Conservation (phyloP, 2,888 invertebrate species). For the Cheilosia pagana region DNA sequence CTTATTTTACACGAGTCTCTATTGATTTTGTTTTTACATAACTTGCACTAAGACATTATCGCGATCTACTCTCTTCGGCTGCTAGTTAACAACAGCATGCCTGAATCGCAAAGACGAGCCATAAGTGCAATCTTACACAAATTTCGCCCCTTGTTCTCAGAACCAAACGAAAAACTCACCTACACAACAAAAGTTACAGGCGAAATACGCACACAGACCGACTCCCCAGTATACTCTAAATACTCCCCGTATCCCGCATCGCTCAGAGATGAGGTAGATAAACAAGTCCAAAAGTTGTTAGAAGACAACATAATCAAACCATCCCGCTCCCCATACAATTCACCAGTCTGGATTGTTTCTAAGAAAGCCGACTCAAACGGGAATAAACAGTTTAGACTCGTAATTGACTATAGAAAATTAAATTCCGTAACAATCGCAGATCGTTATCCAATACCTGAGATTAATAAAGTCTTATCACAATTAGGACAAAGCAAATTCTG, state of each 20-base stretch:
- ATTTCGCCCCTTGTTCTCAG: slow-evolving; percentile 20
- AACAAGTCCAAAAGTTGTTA: slow-evolving; percentile 22
- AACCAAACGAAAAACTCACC: slow-evolving; percentile 22
- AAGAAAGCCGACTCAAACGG: slow-evolving; percentile 18
- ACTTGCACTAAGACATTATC: too few relatives aligned
- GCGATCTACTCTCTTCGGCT: too few relatives aligned
- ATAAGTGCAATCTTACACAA: background rate
- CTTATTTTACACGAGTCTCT: too few relatives aligned
- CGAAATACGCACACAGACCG: background rate
- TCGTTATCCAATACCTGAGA: slow-evolving; percentile 42
- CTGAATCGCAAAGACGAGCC: too few relatives aligned
- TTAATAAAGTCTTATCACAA: slow-evolving; percentile 24
- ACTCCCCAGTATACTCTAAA: slow-evolving; percentile 28
- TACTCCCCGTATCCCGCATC: slow-evolving; percentile 44
- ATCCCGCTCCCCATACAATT: slow-evolving; percentile 50
- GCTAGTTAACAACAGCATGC: too few relatives aligned
- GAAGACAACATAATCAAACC: slow-evolving; percentile 45
- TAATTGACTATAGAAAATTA: background rate
- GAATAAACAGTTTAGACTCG: slow-evolving; percentile 12
- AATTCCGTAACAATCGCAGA: slow-evolving; percentile 43
- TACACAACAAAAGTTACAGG: background rate
- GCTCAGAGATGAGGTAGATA: slow-evolving; percentile 39
- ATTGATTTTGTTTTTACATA: too few relatives aligned
- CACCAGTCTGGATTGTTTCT: slow-evolving; percentile 47
- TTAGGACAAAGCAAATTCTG: slow-evolving; percentile 41